Percentiles rank a stretch among this genome's conserved stretches.
These are phyloP conservation scores for Ormyrus rosae DNA, from an alignment of 2,888 invertebrate species.

Conservation along the genomic window DNA sequence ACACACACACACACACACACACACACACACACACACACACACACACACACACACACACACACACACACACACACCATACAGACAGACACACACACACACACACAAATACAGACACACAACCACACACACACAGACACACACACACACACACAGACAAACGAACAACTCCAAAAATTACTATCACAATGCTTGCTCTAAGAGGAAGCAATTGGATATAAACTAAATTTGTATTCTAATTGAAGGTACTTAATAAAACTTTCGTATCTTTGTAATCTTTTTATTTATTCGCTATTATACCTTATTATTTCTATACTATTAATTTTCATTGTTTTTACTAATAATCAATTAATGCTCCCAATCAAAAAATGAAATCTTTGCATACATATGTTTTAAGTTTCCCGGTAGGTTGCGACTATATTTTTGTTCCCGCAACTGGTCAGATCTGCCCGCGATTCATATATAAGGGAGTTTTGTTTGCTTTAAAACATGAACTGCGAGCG, in stretches of 20 bases:
- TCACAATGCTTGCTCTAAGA: too few species aligned
- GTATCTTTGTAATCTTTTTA: neutral
- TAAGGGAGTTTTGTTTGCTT: neutral
- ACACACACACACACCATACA: too few species aligned
- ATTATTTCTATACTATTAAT: neutral
- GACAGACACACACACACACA: too few species aligned
- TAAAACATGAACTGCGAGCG: neutral
- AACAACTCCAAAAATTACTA: too few species aligned
- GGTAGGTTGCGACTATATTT: neutral
- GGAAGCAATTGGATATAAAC: constrained; percentile 3
- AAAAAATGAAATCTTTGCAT: neutral
- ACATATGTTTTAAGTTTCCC: neutral
- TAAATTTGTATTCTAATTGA: neutral
- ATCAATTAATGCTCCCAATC: neutral
- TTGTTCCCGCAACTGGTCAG: neutral
- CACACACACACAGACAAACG: too few species aligned
- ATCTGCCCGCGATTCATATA: neutral
- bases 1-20: too few species aligned
- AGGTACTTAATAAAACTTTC: too few species aligned
- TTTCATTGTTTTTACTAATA: neutral
- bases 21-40: too few species aligned
- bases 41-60: too few species aligned
- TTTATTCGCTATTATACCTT: neutral
- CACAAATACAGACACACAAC: too few species aligned
- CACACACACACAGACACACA: too few species aligned